These are phyloP conservation scores for Scaptomyza parva DNA, from an alignment of 2,888 invertebrate species.

Conservation along the genomic window DNA sequence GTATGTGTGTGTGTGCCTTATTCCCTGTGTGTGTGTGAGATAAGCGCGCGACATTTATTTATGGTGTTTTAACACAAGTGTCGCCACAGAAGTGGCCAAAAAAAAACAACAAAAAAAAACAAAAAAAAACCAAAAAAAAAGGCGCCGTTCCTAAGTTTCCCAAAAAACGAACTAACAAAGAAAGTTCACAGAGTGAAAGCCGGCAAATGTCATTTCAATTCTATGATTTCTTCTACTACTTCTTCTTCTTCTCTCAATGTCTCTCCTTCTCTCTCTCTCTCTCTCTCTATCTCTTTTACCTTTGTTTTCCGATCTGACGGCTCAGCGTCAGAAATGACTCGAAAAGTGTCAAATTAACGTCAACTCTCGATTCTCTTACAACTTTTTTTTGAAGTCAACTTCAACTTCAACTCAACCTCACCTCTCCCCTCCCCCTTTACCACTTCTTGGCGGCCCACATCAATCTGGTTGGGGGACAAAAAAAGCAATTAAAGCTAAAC, in stretches of 20 bases:
- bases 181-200: conserved; percentile 38
- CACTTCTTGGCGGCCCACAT: conserved; percentile 1
- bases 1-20: conserved; percentile 11
- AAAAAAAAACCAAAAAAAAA: conserved; percentile 19
- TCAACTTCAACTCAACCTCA: background rate
- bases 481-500: conserved; percentile 52
- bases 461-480: conserved; percentile 1
- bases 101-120: conserved; percentile 10
- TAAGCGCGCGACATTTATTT: conserved; percentile 77
- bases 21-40: conserved; percentile 45
- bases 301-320: conserved; percentile 22
- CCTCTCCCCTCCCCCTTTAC: background rate
- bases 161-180: conserved; percentile 1
- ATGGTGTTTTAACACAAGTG: conserved; percentile 77
- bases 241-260: background rate
- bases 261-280: too few relatives aligned
- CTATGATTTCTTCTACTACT: conserved; percentile 13
- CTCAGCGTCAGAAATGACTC: conserved; percentile 51
- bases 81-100: conserved; percentile 50
- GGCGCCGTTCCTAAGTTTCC: too few relatives aligned
- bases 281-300: too few relatives aligned
- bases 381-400: conserved; percentile 9
- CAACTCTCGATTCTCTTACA: conserved; percentile 53
- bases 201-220: conserved; percentile 32
- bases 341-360: conserved; percentile 79